phyloP scores from a whole-genome alignment of 1,140 invertebrate species.

The Araneus ventricosus region DNA sequence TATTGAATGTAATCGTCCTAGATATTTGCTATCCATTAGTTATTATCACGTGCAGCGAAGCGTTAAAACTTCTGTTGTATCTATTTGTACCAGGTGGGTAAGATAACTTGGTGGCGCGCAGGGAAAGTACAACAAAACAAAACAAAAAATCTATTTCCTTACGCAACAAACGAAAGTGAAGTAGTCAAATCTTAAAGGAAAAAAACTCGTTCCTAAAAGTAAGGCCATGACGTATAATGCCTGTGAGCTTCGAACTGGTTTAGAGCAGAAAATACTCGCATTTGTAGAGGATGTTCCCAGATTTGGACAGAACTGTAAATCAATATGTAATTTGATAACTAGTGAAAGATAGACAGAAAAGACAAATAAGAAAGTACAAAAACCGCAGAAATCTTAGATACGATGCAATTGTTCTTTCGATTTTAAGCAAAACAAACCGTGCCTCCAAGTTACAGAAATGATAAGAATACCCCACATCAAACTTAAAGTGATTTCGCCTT shows the following conservation, averaged over 20 bases:
- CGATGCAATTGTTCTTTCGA: background rate
- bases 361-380: background rate
- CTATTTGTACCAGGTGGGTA: slow-evolving; percentile 24
- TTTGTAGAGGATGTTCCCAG: background rate
- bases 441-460: background rate
- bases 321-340: background rate
- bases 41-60: background rate
- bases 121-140: background rate
- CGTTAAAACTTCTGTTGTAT: background rate
- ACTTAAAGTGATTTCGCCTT: no score
- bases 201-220: background rate
- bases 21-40: background rate
- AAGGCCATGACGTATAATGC: background rate
- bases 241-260: background rate
- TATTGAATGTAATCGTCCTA: slow-evolving; percentile 1
- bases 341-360: background rate
- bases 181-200: background rate
- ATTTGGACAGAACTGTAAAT: background rate
- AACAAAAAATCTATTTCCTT: background rate
- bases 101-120: background rate
- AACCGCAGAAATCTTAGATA: background rate
- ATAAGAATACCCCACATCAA: background rate
- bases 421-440: background rate
- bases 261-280: background rate
- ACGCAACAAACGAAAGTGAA: slow-evolving; percentile 12